Evolutionary conservation across 2,797 vertebrate genomes (phyloP), one percentile per base, ranked within the genome.

Genomic region (Cryptoblepharus egeriae): DNA sequence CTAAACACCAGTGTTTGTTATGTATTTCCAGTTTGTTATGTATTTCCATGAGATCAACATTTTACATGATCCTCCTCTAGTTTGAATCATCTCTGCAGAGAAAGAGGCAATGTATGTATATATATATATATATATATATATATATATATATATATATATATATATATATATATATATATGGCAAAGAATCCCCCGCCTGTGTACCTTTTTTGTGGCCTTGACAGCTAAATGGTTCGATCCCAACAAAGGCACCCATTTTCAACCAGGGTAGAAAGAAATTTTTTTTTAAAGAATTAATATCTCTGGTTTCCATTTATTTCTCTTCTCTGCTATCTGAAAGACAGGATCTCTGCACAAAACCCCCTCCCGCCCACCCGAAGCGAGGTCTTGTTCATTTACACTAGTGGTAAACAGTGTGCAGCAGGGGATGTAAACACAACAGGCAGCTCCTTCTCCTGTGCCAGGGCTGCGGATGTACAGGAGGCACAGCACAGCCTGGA

Each of bases 391-490:
- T 49, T 35, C 26, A 55, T 64, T 64, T 75, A 69, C 55, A 69
- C 42, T 2, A 52, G 35, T 1, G 2, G 77, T 60, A 77, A 77
- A 80, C 78, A 72, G 81, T 15, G 75, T 74, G 49, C 12, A 37
- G n/a, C 77, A n/a, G n/a, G n/a, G 57, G 61, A 71, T 26, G 75
- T 28, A 68, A 78, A 39, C 81, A 82, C 42, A 60, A 24, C 13
- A 28, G 3, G 86, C 85, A 79, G 79, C 81, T 58, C 55, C 73
- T 60, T 60, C 39, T 70, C 76, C 58, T 80, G 76, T 79, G 77
- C 75, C 84, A 75, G 80, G 81, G 42, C 73, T 49, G 45, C 65
- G 76, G 80, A 64, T 69, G 87, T 67, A 65, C 88, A 42, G 87
- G 20, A 1, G 67, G 57, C 74, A 69, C 77, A 11, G n/a, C 20